Evolutionary conservation across 2,113 vertebrate species (phyloP).

Genomic region (Eclectus roratus): DNA sequence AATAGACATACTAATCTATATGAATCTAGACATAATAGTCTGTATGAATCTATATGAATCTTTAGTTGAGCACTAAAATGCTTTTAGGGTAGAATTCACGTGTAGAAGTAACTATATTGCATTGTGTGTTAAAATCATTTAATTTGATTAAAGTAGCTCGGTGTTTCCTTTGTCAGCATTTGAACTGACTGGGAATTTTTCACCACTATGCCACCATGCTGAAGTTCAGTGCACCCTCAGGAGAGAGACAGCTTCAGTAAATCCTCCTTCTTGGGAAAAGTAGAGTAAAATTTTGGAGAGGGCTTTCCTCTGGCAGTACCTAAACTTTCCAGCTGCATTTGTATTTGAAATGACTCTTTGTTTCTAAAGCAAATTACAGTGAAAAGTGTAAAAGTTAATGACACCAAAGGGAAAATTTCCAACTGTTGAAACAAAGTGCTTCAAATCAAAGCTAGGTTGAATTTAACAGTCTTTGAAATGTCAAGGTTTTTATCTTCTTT

Average conservation of each 20-base stretch:
- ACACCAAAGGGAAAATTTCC: background rate
- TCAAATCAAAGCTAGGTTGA: background rate
- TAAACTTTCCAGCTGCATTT: background rate
- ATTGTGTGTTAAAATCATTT: background rate
- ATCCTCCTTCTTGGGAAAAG: background rate
- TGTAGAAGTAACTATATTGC: background rate
- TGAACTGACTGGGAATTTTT: background rate
- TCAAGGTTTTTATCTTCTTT: background rate
- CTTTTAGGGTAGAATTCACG: background rate
- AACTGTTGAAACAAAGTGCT: background rate
- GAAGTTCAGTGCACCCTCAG: background rate
- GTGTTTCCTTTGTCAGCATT: background rate
- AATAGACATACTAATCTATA: too few species aligned
- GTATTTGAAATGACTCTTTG: background rate
- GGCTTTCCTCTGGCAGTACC: background rate
- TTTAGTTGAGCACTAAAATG: background rate
- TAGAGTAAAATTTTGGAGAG: background rate
- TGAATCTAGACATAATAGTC: too few species aligned
- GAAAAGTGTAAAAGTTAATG: background rate
- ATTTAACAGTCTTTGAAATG: background rate
- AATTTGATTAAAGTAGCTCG: background rate
- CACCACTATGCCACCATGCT: fast-evolving
- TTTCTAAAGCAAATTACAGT: background rate
- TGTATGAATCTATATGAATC: background rate
- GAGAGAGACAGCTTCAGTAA: background rate